Evolutionary conservation across 2,797 vertebrate genomes (phyloP).

Genomic region (Lophius americanus): DNA sequence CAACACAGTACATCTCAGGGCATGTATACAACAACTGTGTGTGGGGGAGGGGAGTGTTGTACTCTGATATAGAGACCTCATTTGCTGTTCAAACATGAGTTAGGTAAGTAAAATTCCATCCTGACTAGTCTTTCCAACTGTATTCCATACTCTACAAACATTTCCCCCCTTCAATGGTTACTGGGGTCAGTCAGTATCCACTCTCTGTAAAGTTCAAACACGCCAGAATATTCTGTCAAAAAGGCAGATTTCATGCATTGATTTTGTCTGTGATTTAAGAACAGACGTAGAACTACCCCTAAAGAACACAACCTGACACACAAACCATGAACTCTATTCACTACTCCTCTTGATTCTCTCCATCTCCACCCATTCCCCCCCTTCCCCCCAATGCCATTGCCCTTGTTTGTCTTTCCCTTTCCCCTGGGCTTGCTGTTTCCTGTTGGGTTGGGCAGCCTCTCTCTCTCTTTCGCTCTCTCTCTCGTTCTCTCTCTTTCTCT

Average conservation of each 20-base stretch:
- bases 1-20: conserved; percentile 44
- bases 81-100: conserved; percentile 50
- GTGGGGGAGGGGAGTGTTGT: conserved; percentile 47
- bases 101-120: conserved; percentile 19
- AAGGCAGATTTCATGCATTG: conserved; percentile 69
- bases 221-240: conserved; percentile 47
- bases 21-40: conserved; percentile 27
- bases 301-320: conserved; percentile 77
- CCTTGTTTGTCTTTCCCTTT: conserved; percentile 87
- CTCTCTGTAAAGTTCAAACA: conserved; percentile 24
- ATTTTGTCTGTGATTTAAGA: conserved; percentile 74
- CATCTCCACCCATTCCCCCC: conserved; percentile 37
- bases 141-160: conserved; percentile 18
- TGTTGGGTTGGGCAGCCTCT: conserved; percentile 83
- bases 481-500: background rate
- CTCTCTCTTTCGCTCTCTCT: conserved; percentile 53
- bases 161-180: conserved; percentile 22
- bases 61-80: conserved; percentile 30
- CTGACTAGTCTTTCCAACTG: conserved; percentile 10
- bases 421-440: conserved; percentile 83
- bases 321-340: conserved; percentile 67
- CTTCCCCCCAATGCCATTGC: conserved; percentile 73
- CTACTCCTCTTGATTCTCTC: conserved; percentile 68
- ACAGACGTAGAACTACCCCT: conserved; percentile 74
- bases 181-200: conserved; percentile 12